Conservation (phyloP, 2,888 invertebrate species). For the Seira sanloemensis region DNA sequence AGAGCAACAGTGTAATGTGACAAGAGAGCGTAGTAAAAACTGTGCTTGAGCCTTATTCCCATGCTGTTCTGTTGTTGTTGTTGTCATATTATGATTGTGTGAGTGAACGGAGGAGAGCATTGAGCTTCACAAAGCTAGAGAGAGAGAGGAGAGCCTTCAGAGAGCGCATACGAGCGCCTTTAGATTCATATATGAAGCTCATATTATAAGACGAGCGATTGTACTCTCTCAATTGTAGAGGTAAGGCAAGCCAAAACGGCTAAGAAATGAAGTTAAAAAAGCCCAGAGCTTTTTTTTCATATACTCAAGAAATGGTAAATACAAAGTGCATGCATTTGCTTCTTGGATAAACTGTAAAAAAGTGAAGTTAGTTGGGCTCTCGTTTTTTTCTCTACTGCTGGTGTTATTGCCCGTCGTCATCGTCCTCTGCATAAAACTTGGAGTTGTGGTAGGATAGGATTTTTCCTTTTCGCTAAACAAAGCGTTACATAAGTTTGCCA, state of each 20-base stretch:
- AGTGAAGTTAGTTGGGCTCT: background rate
- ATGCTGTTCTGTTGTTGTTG: slow-evolving; percentile 46
- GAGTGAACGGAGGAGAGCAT: slow-evolving; percentile 32
- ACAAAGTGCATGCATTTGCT: slow-evolving; percentile 34
- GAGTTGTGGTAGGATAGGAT: slow-evolving; percentile 58
- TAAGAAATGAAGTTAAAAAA: slow-evolving; percentile 8
- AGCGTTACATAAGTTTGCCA: slow-evolving; percentile 14
- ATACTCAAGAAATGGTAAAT: background rate
- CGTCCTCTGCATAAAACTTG: slow-evolving; percentile 53
- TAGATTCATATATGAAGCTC: too few species aligned
- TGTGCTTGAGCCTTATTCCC: slow-evolving; percentile 45
- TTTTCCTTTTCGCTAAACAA: slow-evolving; percentile 43
- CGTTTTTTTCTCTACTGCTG: slow-evolving; percentile 10
- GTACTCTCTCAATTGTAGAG: background rate
- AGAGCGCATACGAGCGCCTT: too few species aligned
- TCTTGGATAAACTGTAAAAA: slow-evolving; percentile 2
- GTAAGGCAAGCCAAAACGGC: background rate
- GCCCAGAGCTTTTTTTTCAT: slow-evolving; percentile 37
- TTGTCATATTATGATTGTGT: slow-evolving; percentile 41
- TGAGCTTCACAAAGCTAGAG: slow-evolving; percentile 26
- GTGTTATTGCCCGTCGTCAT: slow-evolving; percentile 34
- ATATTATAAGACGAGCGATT: background rate
- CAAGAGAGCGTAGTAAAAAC: slow-evolving; percentile 49
- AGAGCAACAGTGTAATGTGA: slow-evolving; percentile 68
- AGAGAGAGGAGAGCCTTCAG: background rate